Conservation (phyloP, 2,113 vertebrate genomes). For the Coturnix japonica region DNA sequence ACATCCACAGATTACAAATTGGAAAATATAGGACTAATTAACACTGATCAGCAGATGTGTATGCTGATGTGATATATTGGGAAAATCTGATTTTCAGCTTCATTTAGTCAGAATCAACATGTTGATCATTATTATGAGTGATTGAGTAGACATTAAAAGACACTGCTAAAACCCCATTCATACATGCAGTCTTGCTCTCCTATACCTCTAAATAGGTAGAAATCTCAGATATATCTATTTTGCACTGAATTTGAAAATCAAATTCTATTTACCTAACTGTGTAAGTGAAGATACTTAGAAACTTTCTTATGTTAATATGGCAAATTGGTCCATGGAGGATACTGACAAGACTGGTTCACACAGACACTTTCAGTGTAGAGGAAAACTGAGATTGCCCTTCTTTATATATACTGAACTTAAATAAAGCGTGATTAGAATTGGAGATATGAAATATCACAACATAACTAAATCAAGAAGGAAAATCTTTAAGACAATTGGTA, state of each 20-base stretch:
- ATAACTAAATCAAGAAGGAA: not conserved
- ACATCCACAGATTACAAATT: constrained; percentile 63
- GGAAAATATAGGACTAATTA: constrained; percentile 73
- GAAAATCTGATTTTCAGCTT: constrained; percentile 63
- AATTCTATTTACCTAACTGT: not conserved
- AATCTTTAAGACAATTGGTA: not conserved
- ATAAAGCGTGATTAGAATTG: constrained; percentile 6
- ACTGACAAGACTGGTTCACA: constrained; percentile 20
- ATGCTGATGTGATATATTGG: constrained; percentile 26
- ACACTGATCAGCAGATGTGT: constrained; percentile 58
- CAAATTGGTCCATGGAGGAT: not conserved
- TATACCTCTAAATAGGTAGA: not conserved
- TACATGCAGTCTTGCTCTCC: constrained; percentile 31
- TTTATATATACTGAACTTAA: constrained; percentile 9
- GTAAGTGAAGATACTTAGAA: not conserved
- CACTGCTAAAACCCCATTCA: not conserved
- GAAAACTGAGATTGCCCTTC: not conserved
- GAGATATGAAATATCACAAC: constrained; percentile 24
- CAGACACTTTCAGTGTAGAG: not conserved
- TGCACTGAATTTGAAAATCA: constrained; percentile 59
- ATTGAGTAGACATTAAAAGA: constrained; percentile 16
- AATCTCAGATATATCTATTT: constrained; percentile 33
- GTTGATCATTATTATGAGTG: constrained; percentile 38
- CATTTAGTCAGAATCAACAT: constrained; percentile 42
- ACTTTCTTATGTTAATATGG: not conserved